Conservation (phyloP, 1,140 invertebrate species). For the Zaprionus camerounensis region DNA sequence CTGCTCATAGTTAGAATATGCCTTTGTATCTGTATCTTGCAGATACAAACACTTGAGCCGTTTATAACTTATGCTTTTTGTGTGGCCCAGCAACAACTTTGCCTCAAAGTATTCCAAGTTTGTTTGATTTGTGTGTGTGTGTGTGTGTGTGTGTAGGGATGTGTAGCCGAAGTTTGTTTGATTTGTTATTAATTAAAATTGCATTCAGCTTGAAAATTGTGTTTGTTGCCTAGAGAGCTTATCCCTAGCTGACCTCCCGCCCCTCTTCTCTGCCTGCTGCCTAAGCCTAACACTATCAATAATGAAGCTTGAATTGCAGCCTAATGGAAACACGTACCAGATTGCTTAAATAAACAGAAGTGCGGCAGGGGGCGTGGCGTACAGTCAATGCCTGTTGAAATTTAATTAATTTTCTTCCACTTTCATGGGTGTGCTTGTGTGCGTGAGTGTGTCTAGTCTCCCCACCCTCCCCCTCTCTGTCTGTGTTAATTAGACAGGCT, state of each 20-base stretch:
- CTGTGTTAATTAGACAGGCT: slow-evolving; percentile 70
- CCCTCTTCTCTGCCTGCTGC: background rate
- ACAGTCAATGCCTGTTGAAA: slow-evolving; percentile 34
- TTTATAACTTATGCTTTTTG: slow-evolving; percentile 60
- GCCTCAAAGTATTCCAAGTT: slow-evolving; percentile 19
- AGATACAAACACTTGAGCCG: slow-evolving; percentile 57
- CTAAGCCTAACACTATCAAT: slow-evolving; percentile 43
- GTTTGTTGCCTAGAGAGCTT: slow-evolving; percentile 67
- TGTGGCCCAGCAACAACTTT: slow-evolving; percentile 40
- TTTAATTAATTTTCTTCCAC: slow-evolving; percentile 75
- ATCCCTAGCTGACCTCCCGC: slow-evolving; percentile 36
- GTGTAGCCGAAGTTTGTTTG: slow-evolving; percentile 67
- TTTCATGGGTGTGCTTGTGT: slow-evolving; percentile 54
- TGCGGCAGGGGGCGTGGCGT: background rate
- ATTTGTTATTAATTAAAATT: slow-evolving; percentile 84
- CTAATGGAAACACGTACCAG: slow-evolving; percentile 80
- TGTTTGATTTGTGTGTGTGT: slow-evolving; percentile 9
- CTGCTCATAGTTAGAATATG: slow-evolving; percentile 32
- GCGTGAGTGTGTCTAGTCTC: slow-evolving; percentile 9
- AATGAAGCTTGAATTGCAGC: slow-evolving; percentile 77
- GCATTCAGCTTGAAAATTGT: slow-evolving; percentile 82
- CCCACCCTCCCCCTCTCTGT: slow-evolving; percentile 11
- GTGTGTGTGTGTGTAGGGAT: too few relatives aligned
- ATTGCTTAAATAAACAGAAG: slow-evolving; percentile 70
- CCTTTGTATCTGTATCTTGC: slow-evolving; percentile 31